Percentiles rank a stretch among this genome's conserved stretches.
Conservation (phyloP, 2,113 vertebrate genomes). For the Lamprotornis superbus region DNA sequence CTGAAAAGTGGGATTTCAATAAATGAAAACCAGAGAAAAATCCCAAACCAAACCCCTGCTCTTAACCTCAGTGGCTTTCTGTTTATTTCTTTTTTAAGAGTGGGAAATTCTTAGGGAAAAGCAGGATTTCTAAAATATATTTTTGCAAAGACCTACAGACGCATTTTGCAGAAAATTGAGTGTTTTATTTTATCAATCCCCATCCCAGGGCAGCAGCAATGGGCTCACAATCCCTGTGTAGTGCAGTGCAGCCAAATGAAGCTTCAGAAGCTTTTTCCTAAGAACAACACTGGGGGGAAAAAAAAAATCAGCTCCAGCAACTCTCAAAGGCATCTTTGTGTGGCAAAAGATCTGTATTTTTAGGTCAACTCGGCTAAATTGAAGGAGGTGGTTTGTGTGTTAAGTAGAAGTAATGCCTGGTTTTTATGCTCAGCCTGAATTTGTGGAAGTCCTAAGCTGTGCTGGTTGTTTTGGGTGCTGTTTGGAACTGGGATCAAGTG, state of each 20-base stretch:
- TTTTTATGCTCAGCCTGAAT: not conserved
- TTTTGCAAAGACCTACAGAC: not conserved
- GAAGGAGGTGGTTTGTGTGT: not conserved
- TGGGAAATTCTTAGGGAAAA: not conserved
- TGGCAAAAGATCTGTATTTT: slow-evolving; percentile 9
- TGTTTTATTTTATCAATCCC: not conserved
- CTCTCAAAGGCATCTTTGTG: slow-evolving; percentile 48
- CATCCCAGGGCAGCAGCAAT: not conserved
- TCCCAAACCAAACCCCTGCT: not conserved
- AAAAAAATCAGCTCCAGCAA: not conserved
- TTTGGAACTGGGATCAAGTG: not conserved
- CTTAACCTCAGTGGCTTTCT: not conserved
- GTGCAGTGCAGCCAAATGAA: rapidly evolving
- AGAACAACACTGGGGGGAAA: not conserved
- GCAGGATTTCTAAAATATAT: not conserved
- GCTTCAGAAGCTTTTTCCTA: not conserved
- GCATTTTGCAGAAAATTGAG: not conserved
- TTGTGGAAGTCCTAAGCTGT: not conserved
- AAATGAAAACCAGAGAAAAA: not conserved
- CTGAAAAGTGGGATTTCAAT: not conserved
- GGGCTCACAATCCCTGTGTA: not conserved
- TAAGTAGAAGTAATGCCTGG: not conserved
- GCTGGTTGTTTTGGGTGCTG: not conserved
- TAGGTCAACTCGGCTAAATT: slow-evolving; percentile 1
- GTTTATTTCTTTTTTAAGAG: not conserved